Percentiles rank a stretch among this genome's conserved stretches.
Conservation (phyloP, 2,113 vertebrate genomes). For the Parotia lawesii region DNA sequence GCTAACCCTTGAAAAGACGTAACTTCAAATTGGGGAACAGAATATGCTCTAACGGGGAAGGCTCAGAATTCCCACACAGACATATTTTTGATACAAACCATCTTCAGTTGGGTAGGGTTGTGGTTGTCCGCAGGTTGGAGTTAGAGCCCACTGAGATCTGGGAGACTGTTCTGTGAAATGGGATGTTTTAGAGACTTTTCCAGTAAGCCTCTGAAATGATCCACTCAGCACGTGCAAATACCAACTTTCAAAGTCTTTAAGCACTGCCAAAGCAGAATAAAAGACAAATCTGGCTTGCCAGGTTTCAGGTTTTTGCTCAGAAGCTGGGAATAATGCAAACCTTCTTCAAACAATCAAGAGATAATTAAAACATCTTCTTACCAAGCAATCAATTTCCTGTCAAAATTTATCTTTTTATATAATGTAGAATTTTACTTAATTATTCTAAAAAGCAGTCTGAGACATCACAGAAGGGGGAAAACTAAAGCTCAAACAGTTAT, state of each 20-base stretch:
- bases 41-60: background rate
- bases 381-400: background rate
- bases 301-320: background rate
- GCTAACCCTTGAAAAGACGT: background rate
- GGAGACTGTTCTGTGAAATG: background rate
- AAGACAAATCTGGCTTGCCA: background rate
- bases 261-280: background rate
- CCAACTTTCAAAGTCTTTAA: background rate
- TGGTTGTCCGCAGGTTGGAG: background rate
- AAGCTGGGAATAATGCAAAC: background rate
- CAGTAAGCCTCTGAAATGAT: constrained; percentile 10
- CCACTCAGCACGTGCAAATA: background rate
- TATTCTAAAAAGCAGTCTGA: background rate
- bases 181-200: background rate
- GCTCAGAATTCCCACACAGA: background rate
- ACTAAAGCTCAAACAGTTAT: background rate
- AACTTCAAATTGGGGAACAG: background rate
- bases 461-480: background rate
- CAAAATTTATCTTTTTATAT: background rate
- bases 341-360: background rate
- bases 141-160: background rate
- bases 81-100: background rate
- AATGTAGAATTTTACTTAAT: background rate
- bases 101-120: background rate
- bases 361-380: background rate